phyloP scores from a whole-genome alignment of 1,140 invertebrate species.

The Anthonomus grandis region DNA sequence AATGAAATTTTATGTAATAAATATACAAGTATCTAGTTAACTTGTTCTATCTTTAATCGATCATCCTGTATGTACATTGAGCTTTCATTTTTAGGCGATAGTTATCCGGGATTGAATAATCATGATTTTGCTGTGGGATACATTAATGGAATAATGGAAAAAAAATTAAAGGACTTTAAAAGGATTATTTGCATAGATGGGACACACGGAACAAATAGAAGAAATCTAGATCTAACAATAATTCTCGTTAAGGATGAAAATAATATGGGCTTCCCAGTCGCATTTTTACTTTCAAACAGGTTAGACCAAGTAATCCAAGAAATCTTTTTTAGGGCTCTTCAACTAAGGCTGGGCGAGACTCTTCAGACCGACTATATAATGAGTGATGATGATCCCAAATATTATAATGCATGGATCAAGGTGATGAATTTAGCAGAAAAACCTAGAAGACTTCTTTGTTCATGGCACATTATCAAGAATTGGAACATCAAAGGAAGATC shows the following conservation, averaged over 20 bases:
- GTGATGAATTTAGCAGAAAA: constrained; percentile 23
- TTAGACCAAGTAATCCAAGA: constrained; percentile 19
- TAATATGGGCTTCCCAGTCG: constrained; percentile 25
- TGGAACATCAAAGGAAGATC: no score
- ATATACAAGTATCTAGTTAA: no score
- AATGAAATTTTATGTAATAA: no score
- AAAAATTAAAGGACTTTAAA: constrained; percentile 15
- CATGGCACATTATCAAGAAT: no score
- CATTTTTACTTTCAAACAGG: constrained; percentile 20
- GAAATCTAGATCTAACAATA: constrained; percentile 14
- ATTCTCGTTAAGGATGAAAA: no score
- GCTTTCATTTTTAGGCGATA: constrained; percentile 6
- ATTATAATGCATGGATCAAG: constrained; percentile 28
- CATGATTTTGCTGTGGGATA: constrained; percentile 22
- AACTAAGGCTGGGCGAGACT: constrained; percentile 5
- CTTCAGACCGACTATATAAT: constrained; percentile 24
- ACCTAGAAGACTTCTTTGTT: constrained; percentile 26
- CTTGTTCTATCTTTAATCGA: no score
- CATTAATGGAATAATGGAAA: constrained; percentile 21
- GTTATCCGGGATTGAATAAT: constrained; percentile 1
- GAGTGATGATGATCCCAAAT: constrained; percentile 28
- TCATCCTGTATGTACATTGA: no score
- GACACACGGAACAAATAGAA: constrained; percentile 25
- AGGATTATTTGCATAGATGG: constrained; percentile 31
- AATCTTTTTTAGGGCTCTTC: constrained; percentile 17